A percentile compares a stretch with the other conserved stretches of the same genome.
phyloP scores from a whole-genome alignment of 2,888 invertebrate genomes.

The Cataglyphis altisquamis region DNA sequence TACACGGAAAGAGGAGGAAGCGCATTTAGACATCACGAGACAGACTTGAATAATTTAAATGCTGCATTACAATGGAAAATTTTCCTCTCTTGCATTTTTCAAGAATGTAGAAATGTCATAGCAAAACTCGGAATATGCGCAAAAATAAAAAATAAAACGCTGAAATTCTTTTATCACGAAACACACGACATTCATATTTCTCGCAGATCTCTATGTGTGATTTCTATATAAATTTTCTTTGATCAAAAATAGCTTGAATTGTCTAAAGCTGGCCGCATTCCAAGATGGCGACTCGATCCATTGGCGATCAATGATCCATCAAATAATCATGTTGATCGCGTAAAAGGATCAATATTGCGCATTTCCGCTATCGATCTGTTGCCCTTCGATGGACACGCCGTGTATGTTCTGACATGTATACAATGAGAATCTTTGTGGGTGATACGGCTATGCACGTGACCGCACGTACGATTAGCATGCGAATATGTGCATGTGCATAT shows the following conservation, averaged over 20 bases:
- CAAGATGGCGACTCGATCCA: background rate
- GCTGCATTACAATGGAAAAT: conserved; percentile 5
- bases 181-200: background rate
- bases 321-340: conserved; percentile 9
- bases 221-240: background rate
- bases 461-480: conserved; percentile 38
- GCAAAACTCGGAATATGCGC: background rate
- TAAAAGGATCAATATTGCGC: conserved; percentile 10
- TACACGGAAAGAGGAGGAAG: background rate
- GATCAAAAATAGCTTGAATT: background rate
- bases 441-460: conserved; percentile 52
- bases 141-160: background rate
- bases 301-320: background rate
- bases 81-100: conserved; percentile 23
- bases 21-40: background rate
- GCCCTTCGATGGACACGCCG: conserved; percentile 24
- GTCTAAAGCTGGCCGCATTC: background rate
- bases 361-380: conserved; percentile 41
- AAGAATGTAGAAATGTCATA: background rate
- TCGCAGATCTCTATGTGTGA: background rate
- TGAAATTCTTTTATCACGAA: conserved; percentile 2
- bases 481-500: conserved; percentile 33
- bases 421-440: conserved; percentile 42
- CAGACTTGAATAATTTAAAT: conserved; percentile 22
- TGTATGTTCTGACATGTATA: conserved; percentile 12